Base-by-base conservation (phyloP, 2,888 invertebrate species). In the Aporophyla lueneburgensis region DNA sequence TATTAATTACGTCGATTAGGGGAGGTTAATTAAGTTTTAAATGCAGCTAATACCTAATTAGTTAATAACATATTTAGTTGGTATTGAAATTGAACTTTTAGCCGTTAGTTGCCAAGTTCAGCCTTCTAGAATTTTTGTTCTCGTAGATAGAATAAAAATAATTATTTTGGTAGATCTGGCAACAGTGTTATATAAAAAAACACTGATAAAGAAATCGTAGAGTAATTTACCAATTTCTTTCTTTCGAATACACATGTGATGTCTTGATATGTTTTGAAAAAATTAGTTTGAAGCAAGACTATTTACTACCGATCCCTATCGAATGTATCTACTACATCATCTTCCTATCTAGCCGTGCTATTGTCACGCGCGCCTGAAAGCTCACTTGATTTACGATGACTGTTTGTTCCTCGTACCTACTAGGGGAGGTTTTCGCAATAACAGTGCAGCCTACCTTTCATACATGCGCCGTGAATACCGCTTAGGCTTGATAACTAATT, bases 401-500 rank as follows among this genome's bases (percentile, higher is more conserved):
- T 77, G 75, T 74, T 76, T 81, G 75, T 81, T 71, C 53, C 33
- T 56, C 43, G 51, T 58, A 49, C 27, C 33, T 59, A 59, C 65
- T 76, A 40, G 33, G 40, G 61, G 46, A 71, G 66, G 63, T 63
- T 77, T 76, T 71, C 61, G 67, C 33, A 78, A 78, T 74, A 82
- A 82, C 67, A 71, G 81, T 83, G 79, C 76, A 75, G 56, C 78
- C 81, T 85, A 80, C 84, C 78, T 85, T 78, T 80, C 83, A 86
- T 83, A 81, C 85, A 83, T 72, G 56, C 68, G 49, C 78, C 71
- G 58, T 66, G 72, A 69, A 77, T 74, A 63, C 83, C 70, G 71
- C 75, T 86, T 78, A 67, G 81, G 89, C 91, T 89, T 91, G 90
- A 91, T 92, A 91, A 88, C 93, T 94, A 95, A 95, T 95, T 95